These are phyloP conservation scores for Actias luna DNA, from an alignment of 2,888 invertebrate genomes.

Conservation along the genomic window DNA sequence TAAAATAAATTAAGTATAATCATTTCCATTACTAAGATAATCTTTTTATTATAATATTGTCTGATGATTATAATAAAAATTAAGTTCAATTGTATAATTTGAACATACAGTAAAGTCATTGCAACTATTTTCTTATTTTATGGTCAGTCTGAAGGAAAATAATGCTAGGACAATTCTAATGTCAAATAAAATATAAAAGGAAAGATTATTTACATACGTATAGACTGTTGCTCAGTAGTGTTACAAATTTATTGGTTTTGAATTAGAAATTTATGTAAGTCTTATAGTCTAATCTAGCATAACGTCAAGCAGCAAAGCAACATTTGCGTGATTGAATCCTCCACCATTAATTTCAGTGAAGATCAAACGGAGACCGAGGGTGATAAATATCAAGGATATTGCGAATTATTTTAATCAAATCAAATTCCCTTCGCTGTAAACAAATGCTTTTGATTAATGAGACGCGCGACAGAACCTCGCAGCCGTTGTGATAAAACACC, in stretches of 20 bases:
- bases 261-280: background rate
- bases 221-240: background rate
- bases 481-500: slow-evolving; percentile 80
- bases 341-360: slow-evolving; percentile 78
- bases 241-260: background rate
- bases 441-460: slow-evolving; percentile 83
- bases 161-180: background rate
- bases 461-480: slow-evolving; percentile 80
- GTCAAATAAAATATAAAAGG: background rate
- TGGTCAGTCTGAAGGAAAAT: background rate
- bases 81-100: background rate
- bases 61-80: too few species aligned
- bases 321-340: slow-evolving; percentile 80
- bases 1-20: background rate
- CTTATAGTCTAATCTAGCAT: slow-evolving; percentile 12
- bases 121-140: background rate
- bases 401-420: slow-evolving; percentile 83
- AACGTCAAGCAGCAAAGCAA: slow-evolving; percentile 53
- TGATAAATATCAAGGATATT: slow-evolving; percentile 83
- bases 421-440: slow-evolving; percentile 82
- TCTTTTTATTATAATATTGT: background rate
- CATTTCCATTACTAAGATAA: background rate
- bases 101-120: background rate
- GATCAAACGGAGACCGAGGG: slow-evolving; percentile 81
- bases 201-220: background rate